Evolutionary conservation across 2,888 invertebrate species (phyloP).

Genomic region (Adineta ricciae): DNA sequence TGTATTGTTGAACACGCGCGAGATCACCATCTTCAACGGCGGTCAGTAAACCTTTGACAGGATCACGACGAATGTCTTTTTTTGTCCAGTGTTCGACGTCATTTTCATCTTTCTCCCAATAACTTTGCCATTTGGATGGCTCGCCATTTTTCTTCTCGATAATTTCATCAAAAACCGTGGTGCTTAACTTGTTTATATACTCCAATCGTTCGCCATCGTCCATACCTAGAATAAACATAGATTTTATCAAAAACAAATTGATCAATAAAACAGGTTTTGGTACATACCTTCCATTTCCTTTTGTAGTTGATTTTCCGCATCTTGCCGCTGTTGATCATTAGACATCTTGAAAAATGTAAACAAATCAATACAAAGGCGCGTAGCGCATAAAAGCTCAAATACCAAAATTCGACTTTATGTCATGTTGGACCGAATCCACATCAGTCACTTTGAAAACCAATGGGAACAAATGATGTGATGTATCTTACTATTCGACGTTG

Average conservation of each 20-base stretch:
- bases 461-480: no score
- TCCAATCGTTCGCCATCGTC: not conserved
- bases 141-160: constrained; percentile 19
- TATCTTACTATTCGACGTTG: no score
- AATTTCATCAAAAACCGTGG: not conserved
- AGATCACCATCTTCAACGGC: constrained; percentile 46
- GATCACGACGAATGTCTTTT: constrained; percentile 45
- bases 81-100: constrained; percentile 44
- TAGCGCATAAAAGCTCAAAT: no score
- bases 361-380: not conserved
- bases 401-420: no score
- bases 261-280: no score
- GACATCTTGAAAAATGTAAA: not conserved
- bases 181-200: constrained; percentile 7
- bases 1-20: constrained; percentile 39
- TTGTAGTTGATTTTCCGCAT: not conserved
- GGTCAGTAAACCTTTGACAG: constrained; percentile 44
- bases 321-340: not conserved
- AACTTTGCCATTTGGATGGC: constrained; percentile 38
- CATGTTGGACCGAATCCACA: no score
- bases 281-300: constrained; percentile 4
- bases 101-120: constrained; percentile 48
- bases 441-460: no score
- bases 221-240: constrained; percentile 39
- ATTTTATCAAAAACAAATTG: constrained; percentile 36